These are phyloP conservation scores for Drosophila mayri DNA, from an alignment of 1,140 invertebrate species.

Conservation along the genomic window DNA sequence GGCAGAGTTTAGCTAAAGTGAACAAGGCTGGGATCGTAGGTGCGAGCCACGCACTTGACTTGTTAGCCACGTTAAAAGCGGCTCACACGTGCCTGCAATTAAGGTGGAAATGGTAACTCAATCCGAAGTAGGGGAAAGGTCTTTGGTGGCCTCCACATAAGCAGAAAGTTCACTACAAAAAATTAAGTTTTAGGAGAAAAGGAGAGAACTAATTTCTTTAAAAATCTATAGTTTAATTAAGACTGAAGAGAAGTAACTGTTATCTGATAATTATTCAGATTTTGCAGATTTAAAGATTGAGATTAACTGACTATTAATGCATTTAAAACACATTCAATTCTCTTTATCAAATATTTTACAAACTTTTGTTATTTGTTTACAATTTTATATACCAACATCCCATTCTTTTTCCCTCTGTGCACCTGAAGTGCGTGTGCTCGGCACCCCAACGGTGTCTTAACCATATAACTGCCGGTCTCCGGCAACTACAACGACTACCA, in stretches of 20 bases:
- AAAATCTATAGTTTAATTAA: neutral
- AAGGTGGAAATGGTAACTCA: conserved; percentile 69
- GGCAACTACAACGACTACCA: conserved; percentile 54
- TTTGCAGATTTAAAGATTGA: too few species aligned
- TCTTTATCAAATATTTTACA: neutral
- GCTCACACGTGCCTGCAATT: conserved; percentile 81
- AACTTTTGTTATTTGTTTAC: neutral
- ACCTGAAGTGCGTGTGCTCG: conserved; percentile 30
- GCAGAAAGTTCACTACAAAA: conserved; percentile 39
- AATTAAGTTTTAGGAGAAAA: neutral
- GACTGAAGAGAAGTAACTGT: too few species aligned
- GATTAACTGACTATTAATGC: too few species aligned
- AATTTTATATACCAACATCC: neutral
- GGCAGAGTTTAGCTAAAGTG: conserved; percentile 2
- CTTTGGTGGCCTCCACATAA: conserved; percentile 48
- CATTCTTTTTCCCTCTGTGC: conserved; percentile 8
- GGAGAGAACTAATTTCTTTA: neutral
- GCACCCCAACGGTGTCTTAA: conserved; percentile 60
- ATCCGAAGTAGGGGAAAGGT: conserved; percentile 34
- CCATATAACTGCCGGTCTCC: conserved; percentile 74
- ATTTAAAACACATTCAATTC: too few species aligned
- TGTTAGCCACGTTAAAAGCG: conserved; percentile 60
- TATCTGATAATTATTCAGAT: too few species aligned
- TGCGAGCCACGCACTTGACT: conserved; percentile 62
- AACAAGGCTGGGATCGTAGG: conserved; percentile 37